phyloP scores from a whole-genome alignment of 2,888 invertebrate species.

The Pseudanteris insignis region DNA sequence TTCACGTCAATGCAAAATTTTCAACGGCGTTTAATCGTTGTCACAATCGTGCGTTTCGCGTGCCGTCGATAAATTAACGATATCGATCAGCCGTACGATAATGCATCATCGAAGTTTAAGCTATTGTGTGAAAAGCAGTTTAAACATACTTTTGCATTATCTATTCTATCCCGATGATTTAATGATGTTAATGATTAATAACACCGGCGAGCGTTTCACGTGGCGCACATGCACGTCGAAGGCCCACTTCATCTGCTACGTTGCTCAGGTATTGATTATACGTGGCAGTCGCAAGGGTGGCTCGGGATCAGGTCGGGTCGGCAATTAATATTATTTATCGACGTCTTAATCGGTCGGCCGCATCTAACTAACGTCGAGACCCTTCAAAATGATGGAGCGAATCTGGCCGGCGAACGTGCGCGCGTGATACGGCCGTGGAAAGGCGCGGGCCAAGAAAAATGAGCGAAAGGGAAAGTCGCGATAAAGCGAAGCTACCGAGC shows the following conservation, averaged over 20 bases:
- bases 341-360: slow-evolving; percentile 64
- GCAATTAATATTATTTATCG: slow-evolving; percentile 67
- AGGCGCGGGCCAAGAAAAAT: slow-evolving; percentile 40
- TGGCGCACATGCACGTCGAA: too few species aligned
- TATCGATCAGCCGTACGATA: too few species aligned
- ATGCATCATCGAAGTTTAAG: too few species aligned
- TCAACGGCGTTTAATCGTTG: too few species aligned
- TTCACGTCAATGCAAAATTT: too few species aligned
- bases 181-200: too few species aligned
- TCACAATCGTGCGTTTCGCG: too few species aligned
- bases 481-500: slow-evolving; percentile 26
- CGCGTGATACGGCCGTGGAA: slow-evolving; percentile 34
- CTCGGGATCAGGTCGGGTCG: slow-evolving; percentile 48
- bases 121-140: too few species aligned
- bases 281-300: slow-evolving; percentile 53
- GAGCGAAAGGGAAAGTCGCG: slow-evolving; percentile 37
- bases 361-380: slow-evolving; percentile 56
- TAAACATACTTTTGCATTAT: too few species aligned
- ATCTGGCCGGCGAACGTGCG: slow-evolving; percentile 40
- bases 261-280: slow-evolving; percentile 63
- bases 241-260: slow-evolving; percentile 52
- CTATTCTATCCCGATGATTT: too few species aligned
- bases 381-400: slow-evolving; percentile 46
- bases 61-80: too few species aligned
- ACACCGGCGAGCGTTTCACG: too few species aligned